Evolutionary conservation across 2,888 invertebrate genomes (phyloP).

Genomic region (Eurytoma adleriae): DNA sequence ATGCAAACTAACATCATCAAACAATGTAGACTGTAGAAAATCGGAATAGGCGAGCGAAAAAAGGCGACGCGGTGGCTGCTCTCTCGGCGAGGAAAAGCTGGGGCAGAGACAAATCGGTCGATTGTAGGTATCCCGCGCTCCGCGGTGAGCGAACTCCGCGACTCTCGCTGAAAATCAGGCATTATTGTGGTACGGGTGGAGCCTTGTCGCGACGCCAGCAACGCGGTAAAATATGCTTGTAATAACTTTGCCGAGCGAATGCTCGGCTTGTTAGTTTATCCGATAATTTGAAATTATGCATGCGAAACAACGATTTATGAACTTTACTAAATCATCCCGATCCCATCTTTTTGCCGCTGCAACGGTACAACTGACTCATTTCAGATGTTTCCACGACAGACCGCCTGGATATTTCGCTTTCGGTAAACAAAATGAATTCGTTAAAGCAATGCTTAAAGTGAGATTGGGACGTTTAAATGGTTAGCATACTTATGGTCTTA

Average conservation of each 20-base stretch:
- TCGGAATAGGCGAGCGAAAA: too few species aligned
- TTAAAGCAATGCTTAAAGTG: not conserved
- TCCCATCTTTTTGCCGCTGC: slow-evolving; percentile 10
- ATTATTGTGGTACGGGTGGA: slow-evolving; percentile 35
- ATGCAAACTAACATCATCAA: too few species aligned
- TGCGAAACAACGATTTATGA: slow-evolving; percentile 42
- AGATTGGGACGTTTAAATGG: too few species aligned
- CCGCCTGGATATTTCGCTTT: slow-evolving; percentile 11
- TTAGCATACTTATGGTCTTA: too few species aligned
- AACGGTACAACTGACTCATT: slow-evolving; percentile 20
- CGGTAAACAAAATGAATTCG: not conserved
- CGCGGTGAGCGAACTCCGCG: not conserved
- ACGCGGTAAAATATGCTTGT: slow-evolving; percentile 39
- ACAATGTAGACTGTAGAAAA: too few species aligned
- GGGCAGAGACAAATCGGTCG: slow-evolving; percentile 52
- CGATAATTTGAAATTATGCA: slow-evolving; percentile 49
- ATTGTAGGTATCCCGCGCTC: slow-evolving; percentile 34
- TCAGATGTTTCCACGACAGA: not conserved
- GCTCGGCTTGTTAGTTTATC: slow-evolving; percentile 45
- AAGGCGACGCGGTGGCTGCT: not conserved
- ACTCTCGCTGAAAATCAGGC: slow-evolving; percentile 40
- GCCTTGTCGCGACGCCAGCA: slow-evolving; percentile 33
- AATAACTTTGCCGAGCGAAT: slow-evolving; percentile 39
- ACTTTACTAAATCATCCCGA: slow-evolving; percentile 32
- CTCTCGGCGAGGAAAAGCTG: not conserved